Base-by-base conservation (phyloP, 2,113 vertebrate species). In the Dromiciops gliroides region DNA sequence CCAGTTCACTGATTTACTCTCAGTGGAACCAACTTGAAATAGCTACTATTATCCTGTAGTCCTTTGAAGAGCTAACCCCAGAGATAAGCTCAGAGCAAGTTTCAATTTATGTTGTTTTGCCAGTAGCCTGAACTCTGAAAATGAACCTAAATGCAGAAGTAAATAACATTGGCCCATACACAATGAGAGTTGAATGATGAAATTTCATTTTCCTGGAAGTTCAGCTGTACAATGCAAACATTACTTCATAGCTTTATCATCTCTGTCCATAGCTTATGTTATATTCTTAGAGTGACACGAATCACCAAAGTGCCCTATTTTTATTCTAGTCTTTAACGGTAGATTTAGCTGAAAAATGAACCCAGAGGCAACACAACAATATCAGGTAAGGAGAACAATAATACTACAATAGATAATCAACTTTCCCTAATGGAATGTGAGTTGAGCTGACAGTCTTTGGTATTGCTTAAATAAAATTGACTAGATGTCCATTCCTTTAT, bases 11-110 rank as follows among this genome's bases (percentile, higher is more conserved):
- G 67, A 83, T 83, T 83, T n/a, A 83, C 67, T 83, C 19, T n/a
- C 67, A 83, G 67, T 44, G 67, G 67, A 83, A 44, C 67, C 67
- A 83, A 44, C 67, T 83, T 83, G 67, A 83, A 83, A 83, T 83
- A 83, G 67, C 67, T 83, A 44, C 67, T n/a, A 83, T 83, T 83
- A 83, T 83, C 67, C 67, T 83, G 1, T n/a, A 83, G 67, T 44
- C n/a, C 67, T 83, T 44, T 83, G 67, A 83, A 83, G 67, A 83
- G 67, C 67, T 83, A 83, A 83, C 67, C 67, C n/a, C 67, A 83
- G 67, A 83, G 67, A 83, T 83, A 83, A 83, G 67, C 67, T 83
- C n/a, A 83, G 67, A 83, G 67, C 67, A 83, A 83, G 67, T 83
- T 83, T 83, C 67, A 83, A 83, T 83, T 83, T 83, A 83, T 83